phyloP scores from a whole-genome alignment of 2,113 vertebrate genomes.

The Rhinopomastus cyanomelas region DNA sequence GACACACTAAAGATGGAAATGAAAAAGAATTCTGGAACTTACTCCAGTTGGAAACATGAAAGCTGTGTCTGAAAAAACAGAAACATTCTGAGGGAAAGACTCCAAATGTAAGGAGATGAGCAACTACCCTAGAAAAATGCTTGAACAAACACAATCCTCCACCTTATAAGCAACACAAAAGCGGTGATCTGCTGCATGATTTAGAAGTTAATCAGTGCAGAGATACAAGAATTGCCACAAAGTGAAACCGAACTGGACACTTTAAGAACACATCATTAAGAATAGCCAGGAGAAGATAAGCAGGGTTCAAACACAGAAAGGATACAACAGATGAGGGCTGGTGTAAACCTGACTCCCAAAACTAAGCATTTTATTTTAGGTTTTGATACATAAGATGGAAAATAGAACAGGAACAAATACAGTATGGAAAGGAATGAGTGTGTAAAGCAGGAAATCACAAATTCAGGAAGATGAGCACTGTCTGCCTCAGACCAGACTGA shows the following conservation, averaged over 20 bases:
- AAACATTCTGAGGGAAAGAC: not conserved
- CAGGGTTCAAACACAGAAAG: not conserved
- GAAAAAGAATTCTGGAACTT: not conserved
- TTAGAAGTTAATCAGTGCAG: not conserved
- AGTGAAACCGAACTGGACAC: not conserved
- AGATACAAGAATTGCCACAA: not conserved
- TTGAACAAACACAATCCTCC: not conserved
- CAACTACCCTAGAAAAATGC: not conserved
- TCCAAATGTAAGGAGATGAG: not conserved
- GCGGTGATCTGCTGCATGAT: not conserved
- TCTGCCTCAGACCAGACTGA: not conserved
- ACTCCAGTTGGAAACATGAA: not conserved
- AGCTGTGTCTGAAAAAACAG: not conserved
- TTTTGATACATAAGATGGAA: not conserved
- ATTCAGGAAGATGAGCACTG: not conserved
- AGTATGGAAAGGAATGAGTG: not conserved
- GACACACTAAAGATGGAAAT: not conserved
- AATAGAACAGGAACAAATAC: not conserved
- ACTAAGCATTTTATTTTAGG: not conserved
- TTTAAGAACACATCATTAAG: not conserved
- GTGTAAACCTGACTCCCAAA: not conserved
- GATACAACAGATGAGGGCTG: not conserved
- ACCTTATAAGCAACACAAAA: not conserved
- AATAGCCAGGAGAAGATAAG: not conserved
- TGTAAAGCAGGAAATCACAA: conserved; percentile 1